Evolutionary conservation across 2,113 vertebrate genomes (phyloP), one percentile per base, ranked within the genome.

Genomic region (Leptobrachium ailaonicum): DNA sequence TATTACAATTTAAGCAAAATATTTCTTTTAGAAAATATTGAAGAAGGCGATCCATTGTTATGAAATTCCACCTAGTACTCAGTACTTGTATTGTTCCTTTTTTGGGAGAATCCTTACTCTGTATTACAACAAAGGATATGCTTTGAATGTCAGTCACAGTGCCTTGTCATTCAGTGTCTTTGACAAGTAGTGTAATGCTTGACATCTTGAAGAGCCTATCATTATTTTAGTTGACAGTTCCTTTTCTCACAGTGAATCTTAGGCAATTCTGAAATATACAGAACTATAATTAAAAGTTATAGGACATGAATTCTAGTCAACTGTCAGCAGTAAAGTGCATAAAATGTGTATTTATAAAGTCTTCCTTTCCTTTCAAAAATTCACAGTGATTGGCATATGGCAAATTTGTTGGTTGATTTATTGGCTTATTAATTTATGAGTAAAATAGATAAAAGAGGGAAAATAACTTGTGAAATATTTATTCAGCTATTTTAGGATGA

Each of bases 121-220:
- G 87, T 71, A 81, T 86, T 89, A 87, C 89, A 88, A 87, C 80
- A 87, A 86, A 88, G 80, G 76, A 87, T 85, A 85, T 90, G 87
- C 86, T 87, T 79, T 81, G 80, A 81, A 88, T 89, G 83, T 71
- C 71, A 80, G 78, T 67, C 73, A 62, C 63, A 74, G 58, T n/a
- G 41, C 60, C 71, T 78, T 74, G 78, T 80, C 78, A 73, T 14
- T 66, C 63, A 80, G 41, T 41, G 53, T 50, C 71, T 74, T 80
- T 80, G 41, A 80, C 62, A 66, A 54, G 47, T 42, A 60, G 63
- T 41, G 66, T 47, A 80, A 67, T 70, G 62, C 73, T 58, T 80
- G 78, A 66, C 71, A 80, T 74, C 58, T 80, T 67, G 41, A 80
- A 50, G 71, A 80, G 81, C 2, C 2, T 44, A 11, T 83, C 62